phyloP scores from a whole-genome alignment of 2,113 vertebrate genomes.

The Syngnathus floridae region DNA sequence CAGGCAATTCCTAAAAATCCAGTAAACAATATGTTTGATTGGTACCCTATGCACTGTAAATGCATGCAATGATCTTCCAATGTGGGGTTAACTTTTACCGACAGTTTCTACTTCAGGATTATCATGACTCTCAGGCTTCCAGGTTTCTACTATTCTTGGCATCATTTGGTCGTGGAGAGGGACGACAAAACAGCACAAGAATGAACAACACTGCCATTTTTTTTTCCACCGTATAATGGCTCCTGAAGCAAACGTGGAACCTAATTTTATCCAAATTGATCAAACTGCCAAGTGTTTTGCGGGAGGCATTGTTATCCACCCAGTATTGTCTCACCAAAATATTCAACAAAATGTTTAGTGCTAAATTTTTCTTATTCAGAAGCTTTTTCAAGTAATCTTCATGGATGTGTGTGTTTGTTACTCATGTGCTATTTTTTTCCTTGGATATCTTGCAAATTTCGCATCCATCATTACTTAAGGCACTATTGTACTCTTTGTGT shows the following conservation, averaged over 20 bases:
- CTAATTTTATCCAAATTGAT: conserved; percentile 56
- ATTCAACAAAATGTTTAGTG: neutral
- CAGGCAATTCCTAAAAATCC: conserved; percentile 35
- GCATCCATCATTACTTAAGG: conserved; percentile 40
- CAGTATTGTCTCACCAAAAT: neutral
- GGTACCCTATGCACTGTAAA: conserved; percentile 59
- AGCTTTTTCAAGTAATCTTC: neutral
- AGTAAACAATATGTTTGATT: conserved; percentile 41
- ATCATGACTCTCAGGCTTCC: conserved; percentile 4
- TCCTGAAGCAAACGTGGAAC: conserved; percentile 27
- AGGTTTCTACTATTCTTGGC: neutral
- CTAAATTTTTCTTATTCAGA: neutral
- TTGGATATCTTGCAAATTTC: neutral
- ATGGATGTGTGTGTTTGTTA: neutral
- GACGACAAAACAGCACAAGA: conserved; percentile 47
- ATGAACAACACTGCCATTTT: conserved; percentile 50
- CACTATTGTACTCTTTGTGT: conserved; percentile 63
- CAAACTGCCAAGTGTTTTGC: conserved; percentile 61
- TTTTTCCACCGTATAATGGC: conserved; percentile 12
- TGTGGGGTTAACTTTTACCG: conserved; percentile 9
- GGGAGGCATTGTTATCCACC: conserved; percentile 36
- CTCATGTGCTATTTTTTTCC: neutral
- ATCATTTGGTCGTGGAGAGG: conserved; percentile 5
- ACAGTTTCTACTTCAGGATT: neutral
- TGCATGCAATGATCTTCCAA: conserved; percentile 51